phyloP scores from a whole-genome alignment of 2,888 invertebrate genomes.

The Minunthozetes semirufus region DNA sequence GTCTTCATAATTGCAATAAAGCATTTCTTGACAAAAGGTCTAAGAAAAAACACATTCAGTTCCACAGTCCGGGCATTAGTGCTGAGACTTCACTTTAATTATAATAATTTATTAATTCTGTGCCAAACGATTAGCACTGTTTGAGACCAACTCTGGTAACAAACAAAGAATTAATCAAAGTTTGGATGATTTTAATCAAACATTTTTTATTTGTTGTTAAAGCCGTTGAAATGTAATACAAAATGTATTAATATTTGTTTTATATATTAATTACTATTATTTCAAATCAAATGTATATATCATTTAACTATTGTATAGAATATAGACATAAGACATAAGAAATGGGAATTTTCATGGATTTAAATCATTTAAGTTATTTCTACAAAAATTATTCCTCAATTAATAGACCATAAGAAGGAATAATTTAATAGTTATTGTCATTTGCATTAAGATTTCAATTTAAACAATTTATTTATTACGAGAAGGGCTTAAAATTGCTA shows the following conservation, averaged over 20 bases:
- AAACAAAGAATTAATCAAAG: not conserved
- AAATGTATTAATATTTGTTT: not conserved
- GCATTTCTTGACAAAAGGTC: conserved; percentile 67
- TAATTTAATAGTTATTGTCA: no score
- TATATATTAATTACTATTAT: not conserved
- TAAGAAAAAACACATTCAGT: conserved; percentile 16
- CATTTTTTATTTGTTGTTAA: conserved; percentile 2
- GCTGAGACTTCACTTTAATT: not conserved
- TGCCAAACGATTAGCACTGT: not conserved
- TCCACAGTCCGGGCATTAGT: not conserved
- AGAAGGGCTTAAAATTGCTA: no score
- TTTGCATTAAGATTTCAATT: no score
- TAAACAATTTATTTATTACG: no score
- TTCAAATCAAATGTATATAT: not conserved
- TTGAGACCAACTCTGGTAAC: not conserved
- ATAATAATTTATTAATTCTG: not conserved
- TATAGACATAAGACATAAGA: no score
- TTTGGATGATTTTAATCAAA: conserved; percentile 3
- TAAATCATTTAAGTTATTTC: no score
- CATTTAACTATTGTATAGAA: not conserved
- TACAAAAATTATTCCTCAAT: no score
- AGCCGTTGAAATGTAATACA: not conserved
- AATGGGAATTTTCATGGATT: no score
- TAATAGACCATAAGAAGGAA: no score
- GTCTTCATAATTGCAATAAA: conserved; percentile 67